Conservation (phyloP, 2,888 invertebrate species). For the Apodemia mormo region DNA sequence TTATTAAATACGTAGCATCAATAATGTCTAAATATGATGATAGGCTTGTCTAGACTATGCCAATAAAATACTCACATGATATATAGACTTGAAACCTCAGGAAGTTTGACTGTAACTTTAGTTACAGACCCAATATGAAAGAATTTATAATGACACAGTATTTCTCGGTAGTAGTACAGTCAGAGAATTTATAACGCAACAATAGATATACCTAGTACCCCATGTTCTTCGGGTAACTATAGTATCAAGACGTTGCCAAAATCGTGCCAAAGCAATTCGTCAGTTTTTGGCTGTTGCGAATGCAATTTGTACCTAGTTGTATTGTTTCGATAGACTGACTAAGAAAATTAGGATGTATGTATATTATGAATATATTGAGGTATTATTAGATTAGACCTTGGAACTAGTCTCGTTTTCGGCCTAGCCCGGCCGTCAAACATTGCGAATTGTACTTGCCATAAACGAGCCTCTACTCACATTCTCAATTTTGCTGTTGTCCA, state of each 20-base stretch:
- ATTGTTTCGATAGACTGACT: conserved; percentile 1
- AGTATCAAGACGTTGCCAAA: background rate
- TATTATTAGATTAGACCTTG: background rate
- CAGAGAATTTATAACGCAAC: no score
- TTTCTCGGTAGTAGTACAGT: no score
- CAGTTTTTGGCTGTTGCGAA: background rate
- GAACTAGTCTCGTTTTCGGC: background rate
- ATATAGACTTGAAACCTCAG: no score
- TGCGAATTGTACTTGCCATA: background rate
- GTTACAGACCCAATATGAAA: no score
- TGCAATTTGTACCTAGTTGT: background rate
- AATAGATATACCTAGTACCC: no score
- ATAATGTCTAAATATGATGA: no score
- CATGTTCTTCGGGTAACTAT: no score
- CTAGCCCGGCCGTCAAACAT: background rate
- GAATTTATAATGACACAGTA: no score
- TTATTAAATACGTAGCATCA: no score
- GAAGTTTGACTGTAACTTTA: no score
- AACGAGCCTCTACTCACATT: background rate
- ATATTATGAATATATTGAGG: background rate
- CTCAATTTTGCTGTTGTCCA: background rate
- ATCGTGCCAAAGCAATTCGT: background rate
- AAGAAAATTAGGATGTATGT: background rate
- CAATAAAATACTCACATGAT: no score
- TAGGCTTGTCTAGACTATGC: no score